Conservation (phyloP, 2,113 vertebrate genomes). For the Syrrhaptes paradoxus region DNA sequence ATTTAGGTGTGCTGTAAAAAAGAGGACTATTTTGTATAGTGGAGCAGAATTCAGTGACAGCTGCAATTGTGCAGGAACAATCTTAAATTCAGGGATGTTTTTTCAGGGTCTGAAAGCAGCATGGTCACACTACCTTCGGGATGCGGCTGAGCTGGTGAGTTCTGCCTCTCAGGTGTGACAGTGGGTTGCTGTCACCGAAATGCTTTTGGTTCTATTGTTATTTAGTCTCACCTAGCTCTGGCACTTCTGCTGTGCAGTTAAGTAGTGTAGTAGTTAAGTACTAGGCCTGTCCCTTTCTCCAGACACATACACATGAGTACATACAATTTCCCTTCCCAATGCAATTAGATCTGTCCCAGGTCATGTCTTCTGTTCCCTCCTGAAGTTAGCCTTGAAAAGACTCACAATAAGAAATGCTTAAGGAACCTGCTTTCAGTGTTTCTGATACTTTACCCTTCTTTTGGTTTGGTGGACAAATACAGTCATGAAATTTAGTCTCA, state of each 20-base stretch:
- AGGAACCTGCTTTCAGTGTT: not conserved
- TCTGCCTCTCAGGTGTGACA: not conserved
- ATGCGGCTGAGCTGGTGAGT: not conserved
- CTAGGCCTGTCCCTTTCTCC: not conserved
- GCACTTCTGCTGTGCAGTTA: not conserved
- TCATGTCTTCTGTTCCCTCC: not conserved
- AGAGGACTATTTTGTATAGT: not conserved
- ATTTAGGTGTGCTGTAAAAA: not conserved
- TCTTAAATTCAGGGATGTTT: not conserved
- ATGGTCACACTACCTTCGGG: not conserved
- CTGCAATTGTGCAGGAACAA: not conserved
- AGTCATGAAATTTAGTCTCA: not conserved
- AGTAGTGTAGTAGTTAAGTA: not conserved
- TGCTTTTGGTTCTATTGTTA: not conserved
- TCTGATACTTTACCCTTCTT: not conserved
- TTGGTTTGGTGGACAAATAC: not conserved
- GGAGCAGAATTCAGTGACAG: not conserved
- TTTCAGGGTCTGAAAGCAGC: not conserved
- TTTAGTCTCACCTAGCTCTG: not conserved
- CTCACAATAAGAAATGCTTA: not conserved
- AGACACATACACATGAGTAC: not conserved
- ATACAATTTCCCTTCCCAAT: not conserved
- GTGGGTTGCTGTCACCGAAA: not conserved
- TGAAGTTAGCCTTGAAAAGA: not conserved
- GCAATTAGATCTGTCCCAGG: not conserved